A percentile compares a stretch with the other conserved stretches of the same genome.
phyloP scores from a whole-genome alignment of 2,797 vertebrate species.

The Coregonus ussuriensis region DNA sequence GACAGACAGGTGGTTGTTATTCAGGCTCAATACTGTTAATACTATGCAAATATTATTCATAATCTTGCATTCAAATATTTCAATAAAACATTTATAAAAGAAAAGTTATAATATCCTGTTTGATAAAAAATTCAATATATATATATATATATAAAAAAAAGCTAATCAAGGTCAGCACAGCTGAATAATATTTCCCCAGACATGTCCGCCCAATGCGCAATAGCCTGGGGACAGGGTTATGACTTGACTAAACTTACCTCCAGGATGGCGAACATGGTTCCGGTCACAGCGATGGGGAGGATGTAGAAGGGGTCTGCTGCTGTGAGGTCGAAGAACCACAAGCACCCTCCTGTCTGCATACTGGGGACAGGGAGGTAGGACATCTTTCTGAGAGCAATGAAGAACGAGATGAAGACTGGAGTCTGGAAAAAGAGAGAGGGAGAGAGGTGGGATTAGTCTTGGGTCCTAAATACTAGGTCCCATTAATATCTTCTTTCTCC shows the following conservation, averaged over 20 bases:
- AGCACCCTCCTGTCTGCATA: slow-evolving; percentile 82
- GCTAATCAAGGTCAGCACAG: no score
- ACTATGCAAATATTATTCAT: no score
- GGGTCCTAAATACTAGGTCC: no score
- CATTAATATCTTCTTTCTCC: no score
- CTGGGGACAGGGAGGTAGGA: slow-evolving; percentile 87
- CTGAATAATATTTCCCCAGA: no score
- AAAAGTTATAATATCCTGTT: no score
- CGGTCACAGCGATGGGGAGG: slow-evolving; percentile 81
- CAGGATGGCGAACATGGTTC: slow-evolving; percentile 84
- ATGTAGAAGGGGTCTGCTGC: slow-evolving; percentile 81
- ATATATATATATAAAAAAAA: no score
- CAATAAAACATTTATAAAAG: no score
- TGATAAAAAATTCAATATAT: no score
- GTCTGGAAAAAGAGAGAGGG: slow-evolving; percentile 63
- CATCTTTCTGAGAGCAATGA: slow-evolving; percentile 89
- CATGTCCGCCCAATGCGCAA: no score
- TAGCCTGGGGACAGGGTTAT: no score
- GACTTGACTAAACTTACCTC: slow-evolving; percentile 72
- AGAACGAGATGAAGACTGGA: slow-evolving; percentile 90
- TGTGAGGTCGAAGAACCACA: slow-evolving; percentile 87
- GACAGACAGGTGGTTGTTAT: not conserved
- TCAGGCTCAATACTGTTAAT: not conserved
- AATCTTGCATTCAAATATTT: no score
- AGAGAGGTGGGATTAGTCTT: not conserved